Base-by-base conservation (phyloP, 1,140 invertebrate species). In the Dendrolimus punctatus region DNA sequence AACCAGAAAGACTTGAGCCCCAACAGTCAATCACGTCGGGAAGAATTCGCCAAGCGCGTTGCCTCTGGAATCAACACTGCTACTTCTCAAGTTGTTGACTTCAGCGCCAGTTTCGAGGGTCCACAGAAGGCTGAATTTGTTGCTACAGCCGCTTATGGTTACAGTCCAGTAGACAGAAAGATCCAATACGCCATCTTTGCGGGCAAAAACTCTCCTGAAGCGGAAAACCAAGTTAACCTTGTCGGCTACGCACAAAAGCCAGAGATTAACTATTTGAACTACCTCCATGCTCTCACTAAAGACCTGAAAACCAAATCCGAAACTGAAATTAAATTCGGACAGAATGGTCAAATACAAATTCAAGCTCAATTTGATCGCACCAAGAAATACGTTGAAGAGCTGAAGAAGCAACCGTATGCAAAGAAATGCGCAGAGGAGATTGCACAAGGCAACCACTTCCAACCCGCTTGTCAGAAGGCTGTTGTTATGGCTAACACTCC, bases 81-180 rank as follows among this genome's bases (percentile, higher is more conserved):
- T 2, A 51, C 69, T 42, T 82, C 80, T 46, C 8, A 57, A 7
- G 86, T 89, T 2, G 6, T 90, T 4, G 90, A 92, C 60, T 8
- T 90, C 4, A 77, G 83, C 39, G 64, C 89, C 3, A 57, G 87
- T 53, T 87, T 91, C 48, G 73, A 87, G 44, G 88, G 87, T 8
- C 60, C 85, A 8, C 68, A 86, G 8, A 85, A 85, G 9, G 64
- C 74, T 39, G 60, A 88, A 48, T 89, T 88, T 55, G 66, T 79
- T 6, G 41, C 88, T 0, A 91, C 90, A 2, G 58, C 80, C 5
- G 90, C 89, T 46, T 55, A 76, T 9, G 88, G 85, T 8, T 60
- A 63, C 1, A 92, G 90, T 61, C 71, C 79, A 5, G 85, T 89
- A 5, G 89, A 91, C 55, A 64, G 79, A 0, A 90, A 89, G 55